These are phyloP conservation scores for Chanos chanos DNA, from an alignment of 2,797 vertebrate species.

Conservation along the genomic window DNA sequence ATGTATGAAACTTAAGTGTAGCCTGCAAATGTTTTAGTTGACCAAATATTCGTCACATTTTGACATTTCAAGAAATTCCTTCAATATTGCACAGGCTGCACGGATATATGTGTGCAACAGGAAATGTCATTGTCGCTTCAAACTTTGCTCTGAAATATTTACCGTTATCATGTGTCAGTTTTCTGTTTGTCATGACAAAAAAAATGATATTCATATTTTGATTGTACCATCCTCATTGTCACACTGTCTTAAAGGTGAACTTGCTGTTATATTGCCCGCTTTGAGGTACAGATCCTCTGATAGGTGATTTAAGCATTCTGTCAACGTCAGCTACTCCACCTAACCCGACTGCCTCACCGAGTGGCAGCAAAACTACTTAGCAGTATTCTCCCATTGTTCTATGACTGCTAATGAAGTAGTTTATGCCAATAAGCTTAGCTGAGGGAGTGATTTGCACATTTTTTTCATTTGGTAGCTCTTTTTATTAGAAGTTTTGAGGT, in stretches of 20 bases:
- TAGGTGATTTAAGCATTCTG: constrained; percentile 68
- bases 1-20: no score
- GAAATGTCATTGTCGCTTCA: constrained; percentile 40
- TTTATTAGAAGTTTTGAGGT: no score
- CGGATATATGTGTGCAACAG: constrained; percentile 10
- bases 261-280: constrained; percentile 67
- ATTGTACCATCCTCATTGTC: constrained; percentile 69
- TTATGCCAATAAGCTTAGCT: constrained; percentile 51
- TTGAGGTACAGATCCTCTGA: constrained; percentile 72
- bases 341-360: constrained; percentile 63
- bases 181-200: constrained; percentile 62
- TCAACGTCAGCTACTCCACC: constrained; percentile 66
- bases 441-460: constrained; percentile 45
- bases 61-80: no score
- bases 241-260: constrained; percentile 70
- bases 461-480: no score
- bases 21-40: no score
- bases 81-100: not conserved
- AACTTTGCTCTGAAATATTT: constrained; percentile 49
- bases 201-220: constrained; percentile 74
- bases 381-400: constrained; percentile 59
- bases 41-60: constrained; percentile 13
- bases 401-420: constrained; percentile 62
- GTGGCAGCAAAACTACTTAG: constrained; percentile 65
- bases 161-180: constrained; percentile 55